phyloP scores from a whole-genome alignment of 1,140 invertebrate genomes.

The Zaprionus kolodkinae region DNA sequence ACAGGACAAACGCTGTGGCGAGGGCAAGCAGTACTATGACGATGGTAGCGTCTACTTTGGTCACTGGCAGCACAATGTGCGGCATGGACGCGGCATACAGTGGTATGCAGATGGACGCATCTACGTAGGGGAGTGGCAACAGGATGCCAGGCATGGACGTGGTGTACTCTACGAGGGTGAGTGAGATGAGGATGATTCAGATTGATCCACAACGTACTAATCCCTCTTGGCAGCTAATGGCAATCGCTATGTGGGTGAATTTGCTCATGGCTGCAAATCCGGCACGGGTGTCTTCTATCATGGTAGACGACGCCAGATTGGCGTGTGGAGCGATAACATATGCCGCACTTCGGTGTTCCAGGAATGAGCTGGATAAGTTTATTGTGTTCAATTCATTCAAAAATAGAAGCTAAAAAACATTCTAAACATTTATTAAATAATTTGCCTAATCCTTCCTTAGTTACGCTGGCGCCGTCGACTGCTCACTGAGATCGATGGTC shows the following conservation, averaged over 20 bases:
- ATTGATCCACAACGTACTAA: not conserved
- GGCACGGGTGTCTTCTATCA: slow-evolving; percentile 86
- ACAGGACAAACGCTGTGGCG: slow-evolving; percentile 84
- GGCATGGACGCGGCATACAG: slow-evolving; percentile 87
- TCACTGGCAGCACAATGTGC: slow-evolving; percentile 85
- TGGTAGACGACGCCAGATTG: slow-evolving; percentile 85
- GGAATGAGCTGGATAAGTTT: not conserved
- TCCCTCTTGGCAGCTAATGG: slow-evolving; percentile 84
- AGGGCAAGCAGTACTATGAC: slow-evolving; percentile 73
- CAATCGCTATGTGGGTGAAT: slow-evolving; percentile 87
- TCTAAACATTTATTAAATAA: not conserved
- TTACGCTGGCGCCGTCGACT: slow-evolving; percentile 42
- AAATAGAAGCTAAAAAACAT: no score
- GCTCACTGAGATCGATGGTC: slow-evolving; percentile 8
- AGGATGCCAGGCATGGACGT: slow-evolving; percentile 81
- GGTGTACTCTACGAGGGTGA: slow-evolving; percentile 81
- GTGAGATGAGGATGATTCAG: slow-evolving; percentile 13
- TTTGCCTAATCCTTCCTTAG: slow-evolving; percentile 21
- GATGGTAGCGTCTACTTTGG: slow-evolving; percentile 74
- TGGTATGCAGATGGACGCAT: slow-evolving; percentile 85
- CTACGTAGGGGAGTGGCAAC: slow-evolving; percentile 85
- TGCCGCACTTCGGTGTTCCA: slow-evolving; percentile 53
- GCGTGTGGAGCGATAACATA: slow-evolving; percentile 84
- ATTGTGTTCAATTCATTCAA: not conserved
- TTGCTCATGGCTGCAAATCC: slow-evolving; percentile 85